Base-by-base conservation (phyloP, 2,888 invertebrate species). In the Siphlonurus alternatus region DNA sequence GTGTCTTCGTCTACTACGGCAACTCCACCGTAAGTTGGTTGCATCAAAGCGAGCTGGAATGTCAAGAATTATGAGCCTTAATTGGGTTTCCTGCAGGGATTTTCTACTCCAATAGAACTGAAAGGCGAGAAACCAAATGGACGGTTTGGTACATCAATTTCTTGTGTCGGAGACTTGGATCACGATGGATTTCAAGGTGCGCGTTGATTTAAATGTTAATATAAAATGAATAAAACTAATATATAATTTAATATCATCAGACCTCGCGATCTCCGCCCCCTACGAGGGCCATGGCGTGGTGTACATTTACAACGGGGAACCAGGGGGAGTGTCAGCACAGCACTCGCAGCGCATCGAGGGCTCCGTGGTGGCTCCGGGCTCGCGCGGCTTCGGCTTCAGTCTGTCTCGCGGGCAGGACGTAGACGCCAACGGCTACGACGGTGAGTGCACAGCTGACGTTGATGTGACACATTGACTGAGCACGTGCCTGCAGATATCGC, bases 131-230 rank as follows among this genome's bases (percentile, higher is more conserved):
- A 70, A 18, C 70, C 74, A 22, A 75, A 75, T 66, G 77, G 76
- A 10, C 74, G 83, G 66, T 84, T 85, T 72, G 85, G 85, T 38
- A 72, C 78, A 63, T 72, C 81, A 1, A 67, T 85, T 19, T 76
- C 81, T 10, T 76, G 78, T 23, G 79, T 75, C 1, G 74, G 82
- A 2, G 85, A 85, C 72, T 75, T 85, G 61, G 83, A 85, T 72
- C 74, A 76, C 67, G 85, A 85, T 72, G 80, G 80, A 5, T 82
- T 71, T 66, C 75, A 77, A 68, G 83, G 82, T 82, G n/a, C n/a
- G n/a, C n/a, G n/a, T n/a, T n/a, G n/a, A n/a, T n/a, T n/a, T n/a
- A n/a, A n/a, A n/a, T n/a, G n/a, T n/a, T n/a, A n/a, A n/a, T n/a
- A n/a, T n/a, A n/a, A n/a, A n/a, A n/a, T n/a, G n/a, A n/a, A n/a